A percentile compares a stretch with the other conserved stretches of the same genome.
These are phyloP conservation scores for Carapus acus DNA, from an alignment of 2,797 vertebrate genomes.

Conservation along the genomic window DNA sequence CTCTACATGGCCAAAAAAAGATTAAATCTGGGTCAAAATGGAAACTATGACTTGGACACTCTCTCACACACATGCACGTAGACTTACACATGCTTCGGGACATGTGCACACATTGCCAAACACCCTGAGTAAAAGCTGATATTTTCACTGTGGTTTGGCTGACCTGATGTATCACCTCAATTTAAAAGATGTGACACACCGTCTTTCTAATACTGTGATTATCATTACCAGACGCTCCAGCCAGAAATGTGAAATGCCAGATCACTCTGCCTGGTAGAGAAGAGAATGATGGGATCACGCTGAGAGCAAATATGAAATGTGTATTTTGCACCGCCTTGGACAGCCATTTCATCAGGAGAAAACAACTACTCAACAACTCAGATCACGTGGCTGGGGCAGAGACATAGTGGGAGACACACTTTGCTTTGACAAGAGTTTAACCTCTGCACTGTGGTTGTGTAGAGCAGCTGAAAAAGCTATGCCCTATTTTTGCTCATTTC, in stretches of 20 bases:
- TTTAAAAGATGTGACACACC: too few relatives aligned
- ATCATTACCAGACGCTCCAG: too few relatives aligned
- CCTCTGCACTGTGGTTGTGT: constrained; percentile 27
- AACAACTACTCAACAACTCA: neutral
- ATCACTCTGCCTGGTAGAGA: too few relatives aligned
- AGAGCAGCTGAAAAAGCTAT: constrained; percentile 21
- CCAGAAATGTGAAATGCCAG: too few relatives aligned
- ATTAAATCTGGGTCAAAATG: constrained; percentile 29
- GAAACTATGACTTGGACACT: constrained; percentile 20
- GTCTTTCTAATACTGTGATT: too few relatives aligned
- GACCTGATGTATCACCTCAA: too few relatives aligned
- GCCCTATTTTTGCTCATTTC: constrained; percentile 30
- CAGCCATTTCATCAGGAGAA: neutral
- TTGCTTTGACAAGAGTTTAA: constrained; percentile 26
- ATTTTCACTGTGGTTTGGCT: neutral
- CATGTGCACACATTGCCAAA: neutral
- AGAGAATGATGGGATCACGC: neutral
- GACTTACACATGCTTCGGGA: neutral
- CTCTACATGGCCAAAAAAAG: constrained; percentile 17
- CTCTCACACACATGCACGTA: neutral
- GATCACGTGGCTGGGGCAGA: too few relatives aligned
- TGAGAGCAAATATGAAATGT: neutral
- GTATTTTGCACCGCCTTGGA: too few relatives aligned
- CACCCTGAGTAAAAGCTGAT: constrained; percentile 3
- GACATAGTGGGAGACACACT: constrained; percentile 6